Conservation (phyloP, 2,888 invertebrate species). For the Rhopalosiphum nymphaeae region DNA sequence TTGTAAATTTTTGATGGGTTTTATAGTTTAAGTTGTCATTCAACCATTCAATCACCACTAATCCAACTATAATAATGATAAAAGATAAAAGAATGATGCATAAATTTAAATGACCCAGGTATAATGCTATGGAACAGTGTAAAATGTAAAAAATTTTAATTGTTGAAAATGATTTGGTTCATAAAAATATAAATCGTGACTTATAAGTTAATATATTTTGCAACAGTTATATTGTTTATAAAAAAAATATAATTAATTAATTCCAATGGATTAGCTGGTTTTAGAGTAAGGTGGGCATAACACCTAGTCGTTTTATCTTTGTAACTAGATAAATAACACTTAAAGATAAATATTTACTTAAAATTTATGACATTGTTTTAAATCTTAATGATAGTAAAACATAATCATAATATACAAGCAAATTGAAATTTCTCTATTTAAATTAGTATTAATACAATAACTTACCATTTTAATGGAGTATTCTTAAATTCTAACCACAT, state of each 20-base stretch:
- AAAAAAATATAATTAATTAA: background rate
- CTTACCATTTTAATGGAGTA: conserved; percentile 86
- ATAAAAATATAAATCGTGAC: background rate
- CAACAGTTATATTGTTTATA: background rate
- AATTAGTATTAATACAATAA: conserved; percentile 13
- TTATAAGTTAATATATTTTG: background rate
- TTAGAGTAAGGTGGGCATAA: background rate
- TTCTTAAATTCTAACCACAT: conserved; percentile 97
- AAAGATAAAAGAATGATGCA: background rate
- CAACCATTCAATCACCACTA: background rate
- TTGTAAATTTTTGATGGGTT: background rate
- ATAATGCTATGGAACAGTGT: background rate
- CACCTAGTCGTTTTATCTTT: background rate
- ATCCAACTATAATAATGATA: background rate
- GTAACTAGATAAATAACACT: background rate
- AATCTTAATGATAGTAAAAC: background rate
- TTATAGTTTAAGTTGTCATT: background rate
- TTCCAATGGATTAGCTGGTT: background rate
- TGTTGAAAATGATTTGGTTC: background rate
- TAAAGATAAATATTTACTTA: background rate
- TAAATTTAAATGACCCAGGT: background rate
- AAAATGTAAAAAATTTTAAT: too few species aligned
- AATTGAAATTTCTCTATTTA: background rate
- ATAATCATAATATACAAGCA: background rate
- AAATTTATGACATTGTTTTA: background rate